Percentiles rank a stretch among this genome's conserved stretches.
Evolutionary conservation across 2,113 vertebrate species (phyloP).

Genomic region (Alosa alosa): DNA sequence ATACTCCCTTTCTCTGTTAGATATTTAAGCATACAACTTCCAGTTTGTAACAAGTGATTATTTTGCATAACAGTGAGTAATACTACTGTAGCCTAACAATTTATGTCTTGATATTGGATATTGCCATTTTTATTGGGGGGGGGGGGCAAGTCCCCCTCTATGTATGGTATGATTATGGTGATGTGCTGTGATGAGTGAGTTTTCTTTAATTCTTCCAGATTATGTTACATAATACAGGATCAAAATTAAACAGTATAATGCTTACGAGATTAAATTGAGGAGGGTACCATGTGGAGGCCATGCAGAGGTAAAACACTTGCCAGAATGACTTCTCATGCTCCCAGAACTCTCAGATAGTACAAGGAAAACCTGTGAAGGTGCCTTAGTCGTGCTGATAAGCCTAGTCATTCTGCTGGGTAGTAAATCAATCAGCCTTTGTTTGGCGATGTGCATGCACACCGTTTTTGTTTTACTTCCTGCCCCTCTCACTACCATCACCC

Average conservation of each 20-base stretch:
- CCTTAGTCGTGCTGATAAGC: neutral
- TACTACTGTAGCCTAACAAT: too few species aligned
- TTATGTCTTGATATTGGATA: too few species aligned
- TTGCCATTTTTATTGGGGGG: too few species aligned
- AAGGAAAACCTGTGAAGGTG: neutral
- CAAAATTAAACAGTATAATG: neutral
- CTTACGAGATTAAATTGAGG: neutral
- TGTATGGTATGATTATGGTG: too few species aligned
- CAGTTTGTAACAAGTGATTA: too few species aligned
- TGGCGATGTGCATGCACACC: neutral
- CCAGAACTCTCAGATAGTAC: neutral
- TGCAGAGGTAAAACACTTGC: neutral
- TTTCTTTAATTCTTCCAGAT: too few species aligned
- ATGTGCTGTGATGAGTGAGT: too few species aligned
- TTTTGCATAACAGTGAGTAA: too few species aligned
- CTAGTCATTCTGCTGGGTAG: neutral
- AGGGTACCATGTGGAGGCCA: neutral
- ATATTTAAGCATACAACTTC: too few species aligned
- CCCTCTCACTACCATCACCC: conserved; percentile 9
- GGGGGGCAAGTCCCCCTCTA: too few species aligned
- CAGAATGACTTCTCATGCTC: neutral
- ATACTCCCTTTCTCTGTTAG: too few species aligned
- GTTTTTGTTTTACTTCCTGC: neutral
- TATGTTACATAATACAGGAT: too few species aligned
- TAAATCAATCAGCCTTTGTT: conserved; percentile 2